These are phyloP conservation scores for Bucco capensis DNA, from an alignment of 2,113 vertebrate species.

Conservation along the genomic window DNA sequence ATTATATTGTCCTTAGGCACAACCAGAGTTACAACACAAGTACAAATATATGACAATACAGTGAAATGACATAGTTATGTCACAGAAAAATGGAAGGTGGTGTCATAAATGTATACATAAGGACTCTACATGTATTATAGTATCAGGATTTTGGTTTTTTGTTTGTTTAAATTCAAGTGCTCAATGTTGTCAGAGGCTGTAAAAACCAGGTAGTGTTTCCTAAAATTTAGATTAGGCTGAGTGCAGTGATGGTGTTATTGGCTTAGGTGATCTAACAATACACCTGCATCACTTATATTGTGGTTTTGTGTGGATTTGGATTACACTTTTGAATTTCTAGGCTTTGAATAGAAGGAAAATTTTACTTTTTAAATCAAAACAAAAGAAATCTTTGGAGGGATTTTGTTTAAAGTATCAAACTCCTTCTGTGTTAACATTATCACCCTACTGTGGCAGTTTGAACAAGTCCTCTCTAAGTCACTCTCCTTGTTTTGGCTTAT, in stretches of 20 bases:
- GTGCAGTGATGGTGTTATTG: not conserved
- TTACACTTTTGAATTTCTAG: not conserved
- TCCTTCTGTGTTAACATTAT: not conserved
- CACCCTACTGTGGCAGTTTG: not conserved
- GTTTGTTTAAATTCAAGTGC: not conserved
- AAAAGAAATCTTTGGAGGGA: not conserved
- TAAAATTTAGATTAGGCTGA: not conserved
- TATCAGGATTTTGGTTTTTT: not conserved
- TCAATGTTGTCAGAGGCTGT: not conserved
- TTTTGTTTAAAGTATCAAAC: not conserved
- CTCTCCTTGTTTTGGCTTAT: not conserved
- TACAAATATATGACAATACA: not conserved
- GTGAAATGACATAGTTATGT: not conserved
- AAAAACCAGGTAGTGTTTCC: not conserved
- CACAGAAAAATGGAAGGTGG: not conserved
- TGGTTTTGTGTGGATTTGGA: not conserved
- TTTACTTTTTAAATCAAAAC: not conserved
- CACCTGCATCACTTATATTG: not conserved
- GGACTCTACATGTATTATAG: not conserved
- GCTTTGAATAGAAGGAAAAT: not conserved
- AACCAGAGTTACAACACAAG: not conserved
- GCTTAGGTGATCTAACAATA: not conserved
- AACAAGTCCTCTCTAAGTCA: not conserved
- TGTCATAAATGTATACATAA: not conserved
- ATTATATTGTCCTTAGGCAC: not conserved